Evolutionary conservation across 2,113 vertebrate species (phyloP).

Genomic region (Ivindomyrus marchei): DNA sequence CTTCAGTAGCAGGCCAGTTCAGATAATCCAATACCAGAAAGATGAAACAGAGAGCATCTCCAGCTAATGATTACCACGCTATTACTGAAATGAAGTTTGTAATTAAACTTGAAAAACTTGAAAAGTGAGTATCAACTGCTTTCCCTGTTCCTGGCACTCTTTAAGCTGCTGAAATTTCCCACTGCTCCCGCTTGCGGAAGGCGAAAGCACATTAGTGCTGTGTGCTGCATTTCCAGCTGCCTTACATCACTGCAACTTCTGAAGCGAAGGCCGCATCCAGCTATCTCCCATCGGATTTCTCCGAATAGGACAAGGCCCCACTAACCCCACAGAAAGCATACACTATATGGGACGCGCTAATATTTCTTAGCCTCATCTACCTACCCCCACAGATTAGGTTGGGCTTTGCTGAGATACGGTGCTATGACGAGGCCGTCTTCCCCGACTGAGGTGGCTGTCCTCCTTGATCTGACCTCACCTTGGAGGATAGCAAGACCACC

Average conservation of each 20-base stretch:
- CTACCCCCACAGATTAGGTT: not conserved
- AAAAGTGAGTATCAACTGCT: not conserved
- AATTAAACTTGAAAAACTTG: not conserved
- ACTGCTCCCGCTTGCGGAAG: not conserved
- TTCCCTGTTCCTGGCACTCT: not conserved
- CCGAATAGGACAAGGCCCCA: not conserved
- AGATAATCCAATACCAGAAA: not conserved
- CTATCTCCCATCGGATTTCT: not conserved
- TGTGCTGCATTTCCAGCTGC: not conserved
- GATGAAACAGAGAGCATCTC: not conserved
- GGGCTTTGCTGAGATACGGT: not conserved
- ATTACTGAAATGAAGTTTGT: not conserved
- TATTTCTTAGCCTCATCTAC: not conserved
- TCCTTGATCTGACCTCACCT: not conserved
- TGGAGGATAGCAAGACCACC: not conserved
- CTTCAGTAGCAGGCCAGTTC: not conserved
- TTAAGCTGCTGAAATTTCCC: not conserved
- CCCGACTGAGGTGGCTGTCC: not conserved
- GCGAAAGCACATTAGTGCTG: not conserved
- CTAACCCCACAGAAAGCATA: not conserved
- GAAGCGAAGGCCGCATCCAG: not conserved
- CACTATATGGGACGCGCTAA: not conserved
- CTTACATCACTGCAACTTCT: not conserved
- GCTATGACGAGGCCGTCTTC: not conserved
- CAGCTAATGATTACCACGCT: not conserved